These are phyloP conservation scores for Periophthalmus magnuspinnatus DNA, from an alignment of 2,797 vertebrate species.

Conservation along the genomic window DNA sequence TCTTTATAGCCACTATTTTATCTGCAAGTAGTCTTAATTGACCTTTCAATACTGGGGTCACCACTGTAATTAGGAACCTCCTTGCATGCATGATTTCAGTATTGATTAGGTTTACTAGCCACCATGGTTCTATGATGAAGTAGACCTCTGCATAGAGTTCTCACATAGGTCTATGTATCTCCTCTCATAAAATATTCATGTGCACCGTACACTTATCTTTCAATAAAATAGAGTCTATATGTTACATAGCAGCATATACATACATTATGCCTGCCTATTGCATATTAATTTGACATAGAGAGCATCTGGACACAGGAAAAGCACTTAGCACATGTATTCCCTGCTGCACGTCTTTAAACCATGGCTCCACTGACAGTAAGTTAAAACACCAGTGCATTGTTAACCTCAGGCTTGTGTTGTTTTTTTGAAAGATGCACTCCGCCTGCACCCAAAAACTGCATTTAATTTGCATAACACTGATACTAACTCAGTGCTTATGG, in stretches of 20 bases:
- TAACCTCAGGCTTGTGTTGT: slow-evolving; percentile 14
- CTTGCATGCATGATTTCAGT: neutral
- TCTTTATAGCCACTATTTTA: neutral
- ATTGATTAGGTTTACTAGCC: neutral
- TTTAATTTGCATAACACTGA: slow-evolving; percentile 20
- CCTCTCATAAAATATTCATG: neutral
- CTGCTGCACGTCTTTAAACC: slow-evolving; percentile 26
- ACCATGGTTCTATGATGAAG: neutral
- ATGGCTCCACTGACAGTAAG: slow-evolving; percentile 2
- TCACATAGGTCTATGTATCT: neutral
- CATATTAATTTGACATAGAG: neutral
- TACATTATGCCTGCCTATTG: neutral
- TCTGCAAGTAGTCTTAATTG: too few relatives aligned
- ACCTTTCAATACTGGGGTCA: neutral
- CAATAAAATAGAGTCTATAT: neutral
- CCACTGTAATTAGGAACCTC: neutral
- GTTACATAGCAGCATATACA: neutral
- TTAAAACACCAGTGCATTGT: slow-evolving; percentile 14
- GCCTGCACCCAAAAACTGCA: slow-evolving; percentile 4
- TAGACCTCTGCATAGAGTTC: neutral
- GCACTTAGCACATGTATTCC: slow-evolving; percentile 20
- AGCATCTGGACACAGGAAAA: slow-evolving; percentile 4
- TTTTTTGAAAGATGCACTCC: neutral
- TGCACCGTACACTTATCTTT: neutral
- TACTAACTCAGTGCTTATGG: neutral